Percentiles rank a stretch among this genome's conserved stretches.
Evolutionary conservation across 2,113 vertebrate species (phyloP).

Genomic region (Podocnemis expansa): DNA sequence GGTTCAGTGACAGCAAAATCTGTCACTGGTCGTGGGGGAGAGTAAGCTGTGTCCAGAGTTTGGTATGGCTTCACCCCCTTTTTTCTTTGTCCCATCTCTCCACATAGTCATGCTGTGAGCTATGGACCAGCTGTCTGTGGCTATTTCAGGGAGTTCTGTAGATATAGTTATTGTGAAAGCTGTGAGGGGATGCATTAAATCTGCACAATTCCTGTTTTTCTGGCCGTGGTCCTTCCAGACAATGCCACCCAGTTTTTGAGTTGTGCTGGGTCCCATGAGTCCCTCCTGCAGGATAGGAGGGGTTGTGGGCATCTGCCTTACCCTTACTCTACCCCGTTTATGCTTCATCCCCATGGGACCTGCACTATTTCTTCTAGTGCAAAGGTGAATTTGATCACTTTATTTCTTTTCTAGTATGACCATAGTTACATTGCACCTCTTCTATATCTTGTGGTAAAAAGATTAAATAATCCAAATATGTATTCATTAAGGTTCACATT

Average conservation of each 20-base stretch:
- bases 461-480: background rate
- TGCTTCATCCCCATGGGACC: background rate
- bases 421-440: background rate
- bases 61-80: background rate
- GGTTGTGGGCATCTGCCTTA: background rate
- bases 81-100: background rate
- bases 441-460: background rate
- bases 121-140: background rate
- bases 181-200: background rate
- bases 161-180: background rate
- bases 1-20: background rate
- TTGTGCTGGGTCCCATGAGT: background rate
- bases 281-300: background rate
- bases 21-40: background rate
- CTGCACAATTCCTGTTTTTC: background rate
- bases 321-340: background rate
- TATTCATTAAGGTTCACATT: background rate
- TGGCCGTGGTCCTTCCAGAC: background rate
- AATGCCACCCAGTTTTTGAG: background rate
- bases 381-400: background rate
- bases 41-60: background rate
- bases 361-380: background rate
- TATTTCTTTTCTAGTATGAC: background rate
- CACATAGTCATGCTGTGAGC: background rate
- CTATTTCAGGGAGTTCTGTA: background rate